Evolutionary conservation across 2,888 invertebrate species (phyloP), one percentile per base, ranked within the genome.

Genomic region (Girardia tigrina): DNA sequence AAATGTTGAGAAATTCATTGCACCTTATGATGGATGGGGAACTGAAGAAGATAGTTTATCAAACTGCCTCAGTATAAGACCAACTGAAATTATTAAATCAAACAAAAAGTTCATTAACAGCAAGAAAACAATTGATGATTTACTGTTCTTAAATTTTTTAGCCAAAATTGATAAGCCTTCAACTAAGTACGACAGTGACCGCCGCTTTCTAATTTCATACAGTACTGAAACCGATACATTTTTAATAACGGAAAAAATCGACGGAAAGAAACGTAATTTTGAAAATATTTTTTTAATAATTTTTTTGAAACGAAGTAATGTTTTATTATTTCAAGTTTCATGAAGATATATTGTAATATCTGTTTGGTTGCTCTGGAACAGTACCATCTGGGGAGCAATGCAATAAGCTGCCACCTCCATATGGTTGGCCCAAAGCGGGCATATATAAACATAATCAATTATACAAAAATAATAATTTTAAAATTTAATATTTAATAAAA

Each of bases 21-120:
- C 70, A 70, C 92, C 92, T 0, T 93, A 91, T 88, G 93, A 92
- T 81, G 93, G 93, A 1, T 92, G 89, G 84, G 94, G 94, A 0
- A 88, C 89, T 0, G 90, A 91, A 81, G 91, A 91, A 78, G 93
- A 94, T 82, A 92, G 92, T 0, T 90, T 91, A 8, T 90, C 90
- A 79, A 92, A 92, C 81, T 92, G 92, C 16, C 16, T 36, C 8
- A 36, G 36, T 36, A 36, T 36, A 8, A 36, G 36, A 36, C 36
- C 36, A 36, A 36, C 36, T 12, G 36, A 36, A 36, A 36, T 36
- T 12, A 36, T 36, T 12, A 8, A 36, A 36, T 36, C 36, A 16
- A 36, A 36, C 16, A 36, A 16, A 36, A 8, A 36, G 16, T 36
- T 36, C 16, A 36, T 36, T 12, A 36, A 36, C 16, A 36, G 36